Percentiles rank a stretch among this genome's conserved stretches.
These are phyloP conservation scores for Tarsius wallacei DNA, from an alignment of 2,797 vertebrate genomes.

Conservation along the genomic window DNA sequence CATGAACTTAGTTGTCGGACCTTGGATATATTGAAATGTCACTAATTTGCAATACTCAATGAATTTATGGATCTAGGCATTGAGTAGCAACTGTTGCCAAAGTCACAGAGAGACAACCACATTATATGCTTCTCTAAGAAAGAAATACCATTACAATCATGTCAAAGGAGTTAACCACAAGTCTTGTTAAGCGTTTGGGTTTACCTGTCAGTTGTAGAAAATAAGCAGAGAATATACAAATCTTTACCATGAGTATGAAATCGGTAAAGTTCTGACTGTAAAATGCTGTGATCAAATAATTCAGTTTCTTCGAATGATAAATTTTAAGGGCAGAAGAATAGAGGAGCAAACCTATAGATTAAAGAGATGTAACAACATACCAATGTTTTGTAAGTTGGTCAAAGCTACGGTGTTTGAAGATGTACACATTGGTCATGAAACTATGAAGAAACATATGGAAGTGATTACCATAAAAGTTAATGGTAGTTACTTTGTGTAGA, in stretches of 20 bases:
- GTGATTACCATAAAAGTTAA: neutral
- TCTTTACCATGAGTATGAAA: neutral
- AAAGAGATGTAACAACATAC: neutral
- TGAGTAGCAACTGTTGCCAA: neutral
- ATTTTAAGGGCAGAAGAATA: neutral
- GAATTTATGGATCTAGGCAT: neutral
- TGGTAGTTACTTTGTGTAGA: neutral
- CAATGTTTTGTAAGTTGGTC: neutral
- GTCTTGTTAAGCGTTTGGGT: constrained; percentile 25
- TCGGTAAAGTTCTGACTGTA: neutral
- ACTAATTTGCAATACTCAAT: neutral
- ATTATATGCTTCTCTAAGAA: neutral
- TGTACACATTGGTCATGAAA: neutral
- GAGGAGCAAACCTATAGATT: neutral
- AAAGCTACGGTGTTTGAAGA: neutral
- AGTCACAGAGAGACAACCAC: neutral
- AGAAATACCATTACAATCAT: constrained; percentile 44
- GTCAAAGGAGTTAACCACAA: neutral
- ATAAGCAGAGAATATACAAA: neutral
- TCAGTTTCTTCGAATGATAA: neutral
- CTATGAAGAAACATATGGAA: neutral
- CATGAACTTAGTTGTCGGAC: too few species aligned
- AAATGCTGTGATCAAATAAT: neutral
- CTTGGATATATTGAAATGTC: neutral
- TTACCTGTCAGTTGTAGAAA: neutral